A percentile compares a stretch with the other conserved stretches of the same genome.
These are phyloP conservation scores for Sitophilus oryzae DNA, from an alignment of 1,140 invertebrate genomes.

Conservation along the genomic window DNA sequence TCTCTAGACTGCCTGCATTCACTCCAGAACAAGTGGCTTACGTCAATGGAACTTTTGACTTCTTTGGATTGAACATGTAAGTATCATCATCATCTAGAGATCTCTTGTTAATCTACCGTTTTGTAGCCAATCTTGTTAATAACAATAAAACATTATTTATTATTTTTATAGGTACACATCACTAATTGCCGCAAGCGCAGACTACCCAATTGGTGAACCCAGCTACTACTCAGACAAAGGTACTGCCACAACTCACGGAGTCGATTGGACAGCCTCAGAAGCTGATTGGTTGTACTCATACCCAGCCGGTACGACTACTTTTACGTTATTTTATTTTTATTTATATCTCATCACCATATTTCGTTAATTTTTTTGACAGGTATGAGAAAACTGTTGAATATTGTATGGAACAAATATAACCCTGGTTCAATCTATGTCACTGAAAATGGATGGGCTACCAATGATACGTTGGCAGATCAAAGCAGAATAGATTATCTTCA, in stretches of 20 bases:
- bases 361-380: constrained; percentile 46
- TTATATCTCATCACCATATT: background rate
- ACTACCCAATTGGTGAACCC: constrained; percentile 12
- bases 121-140: background rate
- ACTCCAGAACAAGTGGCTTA: constrained; percentile 44
- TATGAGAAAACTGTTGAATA: constrained; percentile 62
- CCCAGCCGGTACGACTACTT: constrained; percentile 2
- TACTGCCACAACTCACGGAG: background rate
- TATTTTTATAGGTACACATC: constrained; percentile 42
- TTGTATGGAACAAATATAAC: constrained; percentile 57
- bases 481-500: constrained; percentile 42
- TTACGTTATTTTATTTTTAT: background rate
- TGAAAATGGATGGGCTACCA: constrained; percentile 55
- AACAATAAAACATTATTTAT: background rate
- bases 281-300: constrained; percentile 2
- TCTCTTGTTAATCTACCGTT: background rate
- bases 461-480: constrained; percentile 46
- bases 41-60: constrained; percentile 39
- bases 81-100: background rate
- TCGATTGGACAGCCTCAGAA: background rate
- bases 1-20: constrained; percentile 48
- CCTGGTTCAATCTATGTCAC: constrained; percentile 52
- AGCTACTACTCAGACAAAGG: constrained; percentile 24
- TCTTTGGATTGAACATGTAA: constrained; percentile 40
- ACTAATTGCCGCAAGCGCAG: constrained; percentile 5